Conservation (phyloP, 2,888 invertebrate genomes). For the Drosophila pseudotakahashii region DNA sequence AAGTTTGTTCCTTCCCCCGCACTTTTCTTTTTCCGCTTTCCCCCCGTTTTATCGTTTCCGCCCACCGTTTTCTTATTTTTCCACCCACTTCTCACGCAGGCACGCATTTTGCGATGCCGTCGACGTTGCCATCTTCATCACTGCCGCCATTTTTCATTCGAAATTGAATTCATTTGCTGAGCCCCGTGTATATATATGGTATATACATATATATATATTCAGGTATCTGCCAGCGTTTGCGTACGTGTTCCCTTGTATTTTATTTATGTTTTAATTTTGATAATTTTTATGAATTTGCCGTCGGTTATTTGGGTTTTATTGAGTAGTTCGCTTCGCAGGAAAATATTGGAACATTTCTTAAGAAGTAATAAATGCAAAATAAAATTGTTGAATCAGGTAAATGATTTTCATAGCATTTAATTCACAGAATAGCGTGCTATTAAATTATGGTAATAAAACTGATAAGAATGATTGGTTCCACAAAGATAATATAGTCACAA, state of each 20-base stretch:
- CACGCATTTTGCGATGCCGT: slow-evolving; percentile 31
- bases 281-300: slow-evolving; percentile 40
- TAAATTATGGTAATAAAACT: background rate
- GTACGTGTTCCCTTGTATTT: slow-evolving; percentile 55
- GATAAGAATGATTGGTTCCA: too few species aligned
- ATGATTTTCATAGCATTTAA: too few species aligned
- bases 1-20: slow-evolving; percentile 56
- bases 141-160: slow-evolving; percentile 71
- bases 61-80: slow-evolving; percentile 37
- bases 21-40: background rate
- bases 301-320: slow-evolving; percentile 17
- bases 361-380: too few species aligned
- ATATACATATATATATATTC: slow-evolving; percentile 13
- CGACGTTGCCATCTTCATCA: slow-evolving; percentile 68
- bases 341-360: too few species aligned
- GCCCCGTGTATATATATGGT: slow-evolving; percentile 12
- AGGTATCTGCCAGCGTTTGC: slow-evolving; percentile 10
- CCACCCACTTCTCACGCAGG: slow-evolving; percentile 36
- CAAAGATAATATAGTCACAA: too few species aligned
- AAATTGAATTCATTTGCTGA: slow-evolving; percentile 72
- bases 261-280: slow-evolving; percentile 62
- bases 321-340: background rate
- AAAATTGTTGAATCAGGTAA: too few species aligned
- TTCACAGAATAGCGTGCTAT: too few species aligned
- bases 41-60: background rate